Conservation (phyloP, 2,113 vertebrate genomes). For the Herpailurus yagouaroundi region DNA sequence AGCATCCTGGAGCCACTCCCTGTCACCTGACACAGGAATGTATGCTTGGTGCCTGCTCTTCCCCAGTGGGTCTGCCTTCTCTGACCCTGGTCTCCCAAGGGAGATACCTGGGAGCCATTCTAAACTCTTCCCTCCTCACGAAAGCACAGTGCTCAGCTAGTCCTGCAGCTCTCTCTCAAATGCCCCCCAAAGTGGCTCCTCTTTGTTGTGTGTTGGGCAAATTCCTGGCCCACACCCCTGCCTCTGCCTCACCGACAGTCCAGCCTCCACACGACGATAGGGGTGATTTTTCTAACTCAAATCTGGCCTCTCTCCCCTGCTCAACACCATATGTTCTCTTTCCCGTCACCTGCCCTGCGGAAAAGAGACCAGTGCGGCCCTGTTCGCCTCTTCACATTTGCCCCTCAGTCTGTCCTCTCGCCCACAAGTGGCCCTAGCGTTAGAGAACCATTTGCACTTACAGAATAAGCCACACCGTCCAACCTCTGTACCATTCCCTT, state of each 20-base stretch:
- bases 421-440: background rate
- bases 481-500: background rate
- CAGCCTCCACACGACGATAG: background rate
- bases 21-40: rapidly evolving
- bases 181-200: background rate
- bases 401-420: background rate
- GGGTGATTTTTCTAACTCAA: background rate
- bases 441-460: background rate
- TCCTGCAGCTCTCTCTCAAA: background rate
- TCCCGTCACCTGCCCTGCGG: background rate
- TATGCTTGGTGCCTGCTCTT: background rate
- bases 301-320: background rate
- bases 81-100: background rate
- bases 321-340: rapidly evolving
- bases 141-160: background rate
- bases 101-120: background rate
- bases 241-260: background rate
- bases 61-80: background rate
- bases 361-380: background rate
- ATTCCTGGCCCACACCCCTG: background rate
- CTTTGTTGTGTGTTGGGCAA: background rate
- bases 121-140: background rate
- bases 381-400: background rate
- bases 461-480: background rate
- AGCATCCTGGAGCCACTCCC: background rate